Evolutionary conservation across 2,888 invertebrate genomes (phyloP), one percentile per base, ranked within the genome.

Genomic region (Cheilosia urbana): DNA sequence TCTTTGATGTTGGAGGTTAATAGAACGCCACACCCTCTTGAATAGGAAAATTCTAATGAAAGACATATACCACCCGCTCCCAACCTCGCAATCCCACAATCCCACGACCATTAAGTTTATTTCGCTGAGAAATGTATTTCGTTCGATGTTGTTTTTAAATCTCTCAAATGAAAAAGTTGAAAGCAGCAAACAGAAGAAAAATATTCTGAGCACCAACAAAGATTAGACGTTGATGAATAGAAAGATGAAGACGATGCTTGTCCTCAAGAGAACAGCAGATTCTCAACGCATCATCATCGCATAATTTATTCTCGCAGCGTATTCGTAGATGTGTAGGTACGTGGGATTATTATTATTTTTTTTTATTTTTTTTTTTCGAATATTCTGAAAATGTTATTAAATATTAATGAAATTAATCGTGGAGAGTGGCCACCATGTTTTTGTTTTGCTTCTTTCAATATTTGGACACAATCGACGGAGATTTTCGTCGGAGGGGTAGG

Each of bases 391-490:
- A 65, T 57, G 57, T 66, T 75, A 40, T 66, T 66, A 66, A 75
- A 65, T 66, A 65, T 75, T 75, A 75, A 75, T 66, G 57, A 66
- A 75, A 65, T 66, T 65, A 75, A 75, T 65, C 58, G 47, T 40
- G 65, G 27, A 49, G 49, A 66, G 76, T 72, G 72, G 37, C 37
- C 13, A 37, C 11, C 37, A 13, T 37, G 37, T 37, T 37, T 37
- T 37, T 37, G 13, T 37, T 37, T 37, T 4, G 4, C 4, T 37
- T 37, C 13, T 37, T 37, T 37, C 13, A 37, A 37, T 13, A 37
- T 37, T 37, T 37, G 13, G 37, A 37, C 37, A 37, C 13, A 11
- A 37, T 13, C 37, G 34, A 2, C 3, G 9, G 9, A 11, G 34
- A 34, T 34, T 34, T 34, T 34, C 11, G 11, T 37, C 11, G 37